A percentile compares a stretch with the other conserved stretches of the same genome.
Conservation (phyloP, 2,797 vertebrate species). For the Premnoplex brunnescens region DNA sequence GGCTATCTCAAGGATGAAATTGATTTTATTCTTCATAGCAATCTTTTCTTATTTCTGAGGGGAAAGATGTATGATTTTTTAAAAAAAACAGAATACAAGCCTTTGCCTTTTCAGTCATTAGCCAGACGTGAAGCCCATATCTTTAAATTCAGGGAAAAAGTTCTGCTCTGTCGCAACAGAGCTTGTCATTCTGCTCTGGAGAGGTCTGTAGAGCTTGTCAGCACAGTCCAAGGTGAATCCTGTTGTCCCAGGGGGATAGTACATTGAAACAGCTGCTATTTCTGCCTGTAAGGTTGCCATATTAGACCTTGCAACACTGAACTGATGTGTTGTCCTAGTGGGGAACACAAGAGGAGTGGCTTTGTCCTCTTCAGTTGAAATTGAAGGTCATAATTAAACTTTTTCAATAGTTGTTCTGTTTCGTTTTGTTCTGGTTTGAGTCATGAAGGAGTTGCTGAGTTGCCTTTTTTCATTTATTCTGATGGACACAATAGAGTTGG, state of each 20-base stretch:
- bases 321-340: not conserved
- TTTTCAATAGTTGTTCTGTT: not conserved
- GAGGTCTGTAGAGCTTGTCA: not conserved
- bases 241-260: not conserved
- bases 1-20: not conserved
- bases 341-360: not conserved
- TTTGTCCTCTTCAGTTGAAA: not conserved
- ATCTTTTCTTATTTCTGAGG: not conserved
- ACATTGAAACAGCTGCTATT: not conserved
- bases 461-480: not conserved
- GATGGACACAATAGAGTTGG: not conserved
- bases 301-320: not conserved
- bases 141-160: not conserved
- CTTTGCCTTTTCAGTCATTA: not conserved
- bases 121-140: not conserved
- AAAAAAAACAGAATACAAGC: not conserved
- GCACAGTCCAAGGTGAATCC: not conserved
- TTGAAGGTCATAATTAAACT: not conserved
- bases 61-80: not conserved
- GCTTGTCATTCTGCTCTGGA: not conserved
- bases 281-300: not conserved
- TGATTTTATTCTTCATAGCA: not conserved
- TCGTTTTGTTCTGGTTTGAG: not conserved
- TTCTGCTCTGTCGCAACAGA: not conserved
- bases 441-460: not conserved